These are phyloP conservation scores for Scaptomyza flava DNA, from an alignment of 2,888 invertebrate genomes.

Conservation along the genomic window DNA sequence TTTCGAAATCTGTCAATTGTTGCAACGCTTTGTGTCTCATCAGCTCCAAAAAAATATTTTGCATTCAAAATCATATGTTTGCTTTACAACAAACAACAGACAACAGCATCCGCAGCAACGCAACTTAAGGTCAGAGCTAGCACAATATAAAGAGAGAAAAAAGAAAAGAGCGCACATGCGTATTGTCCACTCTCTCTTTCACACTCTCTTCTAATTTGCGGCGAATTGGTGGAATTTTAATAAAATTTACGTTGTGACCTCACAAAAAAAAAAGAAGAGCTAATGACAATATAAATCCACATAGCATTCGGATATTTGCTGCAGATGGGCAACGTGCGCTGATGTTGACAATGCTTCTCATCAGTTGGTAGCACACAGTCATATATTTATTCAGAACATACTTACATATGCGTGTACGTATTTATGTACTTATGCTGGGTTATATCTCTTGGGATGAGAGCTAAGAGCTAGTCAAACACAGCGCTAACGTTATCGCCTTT, in stretches of 20 bases:
- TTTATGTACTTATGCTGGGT: neutral
- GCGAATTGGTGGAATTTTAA: slow-evolving; percentile 65
- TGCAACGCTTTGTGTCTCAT: too few species aligned
- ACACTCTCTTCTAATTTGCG: slow-evolving; percentile 27
- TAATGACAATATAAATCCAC: slow-evolving; percentile 76
- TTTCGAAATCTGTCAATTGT: too few species aligned
- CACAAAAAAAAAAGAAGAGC: slow-evolving; percentile 53
- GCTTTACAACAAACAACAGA: slow-evolving; percentile 29
- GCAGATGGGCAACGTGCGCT: slow-evolving; percentile 60
- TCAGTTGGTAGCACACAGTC: slow-evolving; percentile 1
- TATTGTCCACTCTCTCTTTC: neutral
- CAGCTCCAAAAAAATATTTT: neutral
- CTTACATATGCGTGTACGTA: neutral
- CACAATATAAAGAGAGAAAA: neutral
- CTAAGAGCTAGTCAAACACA: slow-evolving; percentile 25
- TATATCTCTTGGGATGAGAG: slow-evolving; percentile 31
- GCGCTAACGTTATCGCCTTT: slow-evolving; percentile 49
- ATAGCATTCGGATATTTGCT: slow-evolving; percentile 47
- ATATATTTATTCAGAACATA: slow-evolving; percentile 3
- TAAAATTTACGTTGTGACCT: slow-evolving; percentile 60
- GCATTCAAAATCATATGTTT: neutral
- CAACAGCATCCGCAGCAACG: slow-evolving; percentile 41
- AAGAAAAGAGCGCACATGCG: slow-evolving; percentile 53
- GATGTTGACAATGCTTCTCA: slow-evolving; percentile 34
- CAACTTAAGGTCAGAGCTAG: slow-evolving; percentile 63